phyloP scores from a whole-genome alignment of 2,888 invertebrate genomes.

The Lacanobia oleracea region DNA sequence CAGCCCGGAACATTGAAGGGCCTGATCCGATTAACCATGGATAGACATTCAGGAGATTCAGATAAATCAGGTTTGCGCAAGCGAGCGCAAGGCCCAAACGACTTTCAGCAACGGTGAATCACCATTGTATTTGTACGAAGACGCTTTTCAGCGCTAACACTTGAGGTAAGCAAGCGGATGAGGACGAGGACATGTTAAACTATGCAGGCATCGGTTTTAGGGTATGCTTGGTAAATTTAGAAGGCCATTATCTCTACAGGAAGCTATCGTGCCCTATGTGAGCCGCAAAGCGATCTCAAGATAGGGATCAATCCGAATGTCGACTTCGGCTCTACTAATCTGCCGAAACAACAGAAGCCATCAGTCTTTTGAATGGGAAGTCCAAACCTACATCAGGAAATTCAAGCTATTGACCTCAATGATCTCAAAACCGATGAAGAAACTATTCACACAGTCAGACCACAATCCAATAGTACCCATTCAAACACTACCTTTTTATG shows the following conservation, averaged over 20 bases:
- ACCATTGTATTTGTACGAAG: no score
- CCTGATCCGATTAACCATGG: no score
- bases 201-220: background rate
- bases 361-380: background rate
- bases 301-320: background rate
- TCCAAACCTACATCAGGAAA: background rate
- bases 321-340: background rate
- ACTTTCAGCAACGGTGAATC: no score
- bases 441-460: background rate
- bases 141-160: background rate
- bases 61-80: no score
- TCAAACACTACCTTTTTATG: conserved; percentile 1
- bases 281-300: no score
- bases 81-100: no score
- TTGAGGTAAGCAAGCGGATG: background rate
- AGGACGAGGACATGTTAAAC: background rate
- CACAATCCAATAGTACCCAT: background rate
- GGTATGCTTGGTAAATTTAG: background rate
- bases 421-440: background rate
- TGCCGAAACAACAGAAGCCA: no score
- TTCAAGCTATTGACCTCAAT: background rate
- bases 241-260: no score
- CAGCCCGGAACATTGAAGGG: no score
- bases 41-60: no score
- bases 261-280: background rate